These are phyloP conservation scores for Sceloporus tristichus DNA, from an alignment of 2,113 vertebrate species.

Conservation along the genomic window DNA sequence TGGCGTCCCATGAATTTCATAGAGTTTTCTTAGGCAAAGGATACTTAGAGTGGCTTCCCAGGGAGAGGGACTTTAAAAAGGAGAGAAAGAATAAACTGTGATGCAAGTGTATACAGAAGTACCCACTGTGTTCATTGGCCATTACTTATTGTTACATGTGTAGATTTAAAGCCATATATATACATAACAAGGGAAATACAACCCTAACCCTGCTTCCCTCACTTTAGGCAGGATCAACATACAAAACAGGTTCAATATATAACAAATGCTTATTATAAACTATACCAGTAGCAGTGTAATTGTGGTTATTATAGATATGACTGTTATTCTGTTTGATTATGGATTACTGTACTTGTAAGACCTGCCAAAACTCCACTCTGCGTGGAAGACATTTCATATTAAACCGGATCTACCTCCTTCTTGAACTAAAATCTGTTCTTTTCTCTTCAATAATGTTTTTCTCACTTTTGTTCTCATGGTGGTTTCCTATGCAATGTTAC, in stretches of 20 bases:
- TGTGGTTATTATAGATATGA: background rate
- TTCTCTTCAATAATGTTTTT: background rate
- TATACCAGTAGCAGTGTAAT: background rate
- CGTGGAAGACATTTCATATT: background rate
- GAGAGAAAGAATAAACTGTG: background rate
- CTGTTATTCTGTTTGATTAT: slow-evolving; percentile 9
- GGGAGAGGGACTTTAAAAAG: background rate
- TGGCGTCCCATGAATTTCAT: too few relatives aligned
- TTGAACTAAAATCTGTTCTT: background rate
- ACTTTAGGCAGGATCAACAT: background rate
- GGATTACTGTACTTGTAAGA: background rate
- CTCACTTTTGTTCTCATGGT: background rate
- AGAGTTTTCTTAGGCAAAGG: too few relatives aligned
- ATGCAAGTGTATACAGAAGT: background rate
- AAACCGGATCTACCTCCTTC: background rate
- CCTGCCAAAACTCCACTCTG: background rate
- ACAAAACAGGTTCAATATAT: background rate
- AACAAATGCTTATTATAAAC: slow-evolving; percentile 9
- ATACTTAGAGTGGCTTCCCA: background rate
- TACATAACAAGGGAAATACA: background rate
- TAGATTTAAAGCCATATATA: background rate
- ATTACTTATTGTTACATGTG: background rate
- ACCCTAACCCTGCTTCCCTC: too few relatives aligned
- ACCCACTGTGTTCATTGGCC: background rate
- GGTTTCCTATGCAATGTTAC: background rate